Evolutionary conservation across 2,797 vertebrate genomes (phyloP).

Genomic region (Peromyscus melanophrys): DNA sequence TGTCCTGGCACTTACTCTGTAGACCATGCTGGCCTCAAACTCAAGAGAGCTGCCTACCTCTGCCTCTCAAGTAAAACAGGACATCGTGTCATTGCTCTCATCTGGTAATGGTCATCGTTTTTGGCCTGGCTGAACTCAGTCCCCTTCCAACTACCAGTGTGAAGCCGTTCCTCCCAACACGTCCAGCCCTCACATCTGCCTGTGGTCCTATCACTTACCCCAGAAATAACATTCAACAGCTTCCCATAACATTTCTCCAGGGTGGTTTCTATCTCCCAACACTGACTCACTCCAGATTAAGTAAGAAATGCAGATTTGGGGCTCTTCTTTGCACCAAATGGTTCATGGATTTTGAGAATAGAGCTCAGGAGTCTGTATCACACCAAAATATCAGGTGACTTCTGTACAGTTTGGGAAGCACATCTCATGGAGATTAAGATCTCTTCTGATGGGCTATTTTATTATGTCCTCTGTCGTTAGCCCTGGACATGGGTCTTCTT

Average conservation of each 20-base stretch:
- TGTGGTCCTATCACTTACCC: too few species aligned
- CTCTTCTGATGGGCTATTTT: constrained; percentile 24
- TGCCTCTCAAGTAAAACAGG: background rate
- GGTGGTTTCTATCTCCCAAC: background rate
- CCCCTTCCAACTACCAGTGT: background rate
- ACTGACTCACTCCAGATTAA: background rate
- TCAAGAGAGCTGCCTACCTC: background rate
- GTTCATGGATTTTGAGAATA: background rate
- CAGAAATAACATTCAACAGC: background rate
- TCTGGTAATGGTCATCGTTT: rapidly evolving
- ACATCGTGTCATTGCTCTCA: background rate
- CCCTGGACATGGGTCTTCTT: background rate
- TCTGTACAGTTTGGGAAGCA: background rate
- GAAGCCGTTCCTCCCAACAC: background rate
- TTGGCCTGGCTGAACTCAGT: background rate
- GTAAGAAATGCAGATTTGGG: background rate
- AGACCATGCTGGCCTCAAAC: background rate
- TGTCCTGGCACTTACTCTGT: background rate
- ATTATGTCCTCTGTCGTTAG: background rate
- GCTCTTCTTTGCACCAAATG: background rate
- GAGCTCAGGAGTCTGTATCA: constrained; percentile 1
- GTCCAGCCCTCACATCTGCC: background rate
- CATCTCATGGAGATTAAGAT: constrained; percentile 19
- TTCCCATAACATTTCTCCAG: background rate
- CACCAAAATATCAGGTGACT: background rate